phyloP scores from a whole-genome alignment of 2,113 vertebrate genomes.

The Diglossa brunneiventris region DNA sequence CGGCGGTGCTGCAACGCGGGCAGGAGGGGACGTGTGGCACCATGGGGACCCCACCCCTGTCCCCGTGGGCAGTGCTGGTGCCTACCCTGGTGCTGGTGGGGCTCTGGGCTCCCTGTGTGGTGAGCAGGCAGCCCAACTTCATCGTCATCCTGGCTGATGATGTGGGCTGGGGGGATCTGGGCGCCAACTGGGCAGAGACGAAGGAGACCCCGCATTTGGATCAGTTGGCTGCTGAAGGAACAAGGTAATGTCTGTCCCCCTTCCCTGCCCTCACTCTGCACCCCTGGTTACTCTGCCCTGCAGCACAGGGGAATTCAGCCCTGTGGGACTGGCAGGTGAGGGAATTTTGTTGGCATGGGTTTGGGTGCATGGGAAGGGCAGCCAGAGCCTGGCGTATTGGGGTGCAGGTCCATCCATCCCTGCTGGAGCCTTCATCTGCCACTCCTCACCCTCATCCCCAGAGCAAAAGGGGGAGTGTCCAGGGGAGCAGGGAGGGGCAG shows the following conservation, averaged over 20 bases:
- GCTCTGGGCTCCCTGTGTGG: not conserved
- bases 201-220: conserved; percentile 84
- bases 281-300: not conserved
- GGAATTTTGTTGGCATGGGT: not conserved
- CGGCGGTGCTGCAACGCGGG: accelerated
- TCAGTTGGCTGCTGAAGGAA: conserved; percentile 82
- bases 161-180: conserved; percentile 94
- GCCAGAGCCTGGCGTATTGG: not conserved
- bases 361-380: not conserved
- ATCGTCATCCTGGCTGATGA: conserved; percentile 93
- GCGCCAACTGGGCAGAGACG: conserved; percentile 78
- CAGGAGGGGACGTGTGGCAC: not conserved
- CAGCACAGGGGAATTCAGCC: not conserved
- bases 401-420: not conserved
- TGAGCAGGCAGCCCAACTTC: conserved; percentile 78
- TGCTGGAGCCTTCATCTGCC: not conserved
- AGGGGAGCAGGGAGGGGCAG: not conserved
- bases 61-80: conserved; percentile 14
- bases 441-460: not conserved
- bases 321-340: not conserved
- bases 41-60: conserved; percentile 67
- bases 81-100: conserved; percentile 41
- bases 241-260: conserved; percentile 70
- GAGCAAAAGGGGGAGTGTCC: accelerated
- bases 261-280: not conserved